Evolutionary conservation across 2,888 invertebrate species (phyloP).

Genomic region (Oxyteleia sp.): DNA sequence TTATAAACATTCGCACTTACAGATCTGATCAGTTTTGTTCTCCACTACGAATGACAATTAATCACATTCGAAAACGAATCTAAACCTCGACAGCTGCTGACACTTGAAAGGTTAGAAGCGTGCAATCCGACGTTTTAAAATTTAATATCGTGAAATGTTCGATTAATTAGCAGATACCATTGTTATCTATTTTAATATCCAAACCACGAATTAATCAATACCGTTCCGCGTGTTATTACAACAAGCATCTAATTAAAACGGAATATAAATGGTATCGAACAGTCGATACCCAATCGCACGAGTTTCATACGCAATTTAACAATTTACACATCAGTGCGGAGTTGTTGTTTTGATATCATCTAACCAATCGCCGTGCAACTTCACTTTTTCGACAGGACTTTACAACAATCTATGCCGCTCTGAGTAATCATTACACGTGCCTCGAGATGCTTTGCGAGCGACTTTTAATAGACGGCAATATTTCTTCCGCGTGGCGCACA

Average conservation of each 20-base stretch:
- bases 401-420: neutral
- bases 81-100: slow-evolving; percentile 18
- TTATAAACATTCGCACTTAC: neutral
- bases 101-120: slow-evolving; percentile 31
- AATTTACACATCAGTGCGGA: neutral
- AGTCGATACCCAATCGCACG: slow-evolving; percentile 10
- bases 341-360: neutral
- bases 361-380: neutral
- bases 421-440: neutral
- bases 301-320: neutral
- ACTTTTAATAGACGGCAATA: neutral
- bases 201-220: slow-evolving; percentile 17
- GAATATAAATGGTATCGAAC: slow-evolving; percentile 16
- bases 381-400: neutral
- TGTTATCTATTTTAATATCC: slow-evolving; percentile 18
- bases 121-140: neutral
- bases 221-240: slow-evolving; percentile 1
- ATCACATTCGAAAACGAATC: neutral
- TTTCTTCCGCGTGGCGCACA: neutral
- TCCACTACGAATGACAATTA: no score
- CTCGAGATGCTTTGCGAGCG: slow-evolving; percentile 18
- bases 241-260: slow-evolving; percentile 18
- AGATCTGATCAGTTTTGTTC: no score
- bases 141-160: neutral
- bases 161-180: slow-evolving; percentile 22